phyloP scores from a whole-genome alignment of 1,140 invertebrate genomes.

The Apis cerana region DNA sequence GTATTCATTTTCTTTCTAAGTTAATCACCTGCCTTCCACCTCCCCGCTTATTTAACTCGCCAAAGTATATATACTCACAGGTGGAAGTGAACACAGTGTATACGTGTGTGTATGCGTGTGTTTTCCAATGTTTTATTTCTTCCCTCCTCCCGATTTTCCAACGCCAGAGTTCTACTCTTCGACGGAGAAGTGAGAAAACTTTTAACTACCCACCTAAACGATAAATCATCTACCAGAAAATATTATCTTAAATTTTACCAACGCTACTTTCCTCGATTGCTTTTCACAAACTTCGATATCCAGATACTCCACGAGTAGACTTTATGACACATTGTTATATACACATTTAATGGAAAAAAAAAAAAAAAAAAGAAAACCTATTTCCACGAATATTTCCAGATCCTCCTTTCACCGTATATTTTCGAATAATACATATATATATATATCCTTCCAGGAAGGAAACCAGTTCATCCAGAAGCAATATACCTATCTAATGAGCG shows the following conservation, averaged over 20 bases:
- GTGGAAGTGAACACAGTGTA: not conserved
- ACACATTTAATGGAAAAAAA: not conserved
- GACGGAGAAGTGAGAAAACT: not conserved
- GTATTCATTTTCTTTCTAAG: slow-evolving; percentile 43
- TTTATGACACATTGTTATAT: too few relatives aligned
- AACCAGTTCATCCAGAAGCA: not conserved
- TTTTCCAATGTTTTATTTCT: slow-evolving; percentile 27
- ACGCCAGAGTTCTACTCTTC: not conserved
- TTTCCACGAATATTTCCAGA: not conserved
- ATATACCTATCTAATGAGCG: not conserved
- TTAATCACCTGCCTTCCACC: slow-evolving; percentile 43
- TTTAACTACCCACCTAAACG: not conserved
- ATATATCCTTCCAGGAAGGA: not conserved
- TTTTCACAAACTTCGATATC: not conserved
- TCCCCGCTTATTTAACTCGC: not conserved
- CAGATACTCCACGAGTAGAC: too few relatives aligned
- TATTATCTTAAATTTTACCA: not conserved
- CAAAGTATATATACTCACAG: slow-evolving; percentile 20
- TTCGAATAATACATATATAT: too few relatives aligned
- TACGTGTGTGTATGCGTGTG: not conserved
- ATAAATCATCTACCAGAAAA: not conserved
- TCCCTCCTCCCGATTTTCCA: not conserved
- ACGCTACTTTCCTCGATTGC: not conserved
- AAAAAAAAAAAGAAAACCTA: too few relatives aligned
- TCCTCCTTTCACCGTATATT: not conserved